Percentiles rank a stretch among this genome's conserved stretches.
phyloP scores from a whole-genome alignment of 1,140 invertebrate genomes.

The Pygmarrhopalites habei region DNA sequence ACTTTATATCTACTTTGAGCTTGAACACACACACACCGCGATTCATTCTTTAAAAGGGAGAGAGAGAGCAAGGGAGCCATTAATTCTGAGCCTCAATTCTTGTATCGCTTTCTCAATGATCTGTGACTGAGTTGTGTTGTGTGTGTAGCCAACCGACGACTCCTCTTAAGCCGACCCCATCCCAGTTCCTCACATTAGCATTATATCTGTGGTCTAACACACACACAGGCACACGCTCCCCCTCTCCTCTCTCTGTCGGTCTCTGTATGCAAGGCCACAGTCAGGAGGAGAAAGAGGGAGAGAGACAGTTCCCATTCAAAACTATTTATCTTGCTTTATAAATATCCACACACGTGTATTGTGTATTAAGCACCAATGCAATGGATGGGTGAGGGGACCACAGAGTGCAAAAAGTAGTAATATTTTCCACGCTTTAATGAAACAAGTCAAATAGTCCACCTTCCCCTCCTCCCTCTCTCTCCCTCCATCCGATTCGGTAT shows the following conservation, averaged over 20 bases:
- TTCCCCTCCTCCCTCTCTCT: too few relatives aligned
- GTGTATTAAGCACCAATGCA: background rate
- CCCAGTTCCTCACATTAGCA: background rate
- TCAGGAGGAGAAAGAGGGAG: background rate
- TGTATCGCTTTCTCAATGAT: conserved; percentile 19
- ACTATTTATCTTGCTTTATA: conserved; percentile 11
- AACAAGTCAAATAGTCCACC: too few relatives aligned
- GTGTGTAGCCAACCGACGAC: conserved; percentile 10
- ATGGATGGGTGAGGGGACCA: background rate
- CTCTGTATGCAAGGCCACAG: background rate
- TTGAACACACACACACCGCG: too few relatives aligned
- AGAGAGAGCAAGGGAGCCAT: conserved; percentile 3
- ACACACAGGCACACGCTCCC: background rate
- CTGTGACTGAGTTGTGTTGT: conserved; percentile 17
- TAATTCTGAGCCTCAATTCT: conserved; percentile 14
- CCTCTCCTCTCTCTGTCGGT: background rate
- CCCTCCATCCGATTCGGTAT: too few relatives aligned
- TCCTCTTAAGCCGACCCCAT: background rate
- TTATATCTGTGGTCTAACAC: conserved; percentile 2
- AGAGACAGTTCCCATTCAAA: background rate
- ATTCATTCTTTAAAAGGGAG: too few relatives aligned
- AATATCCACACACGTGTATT: background rate
- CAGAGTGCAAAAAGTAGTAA: background rate
- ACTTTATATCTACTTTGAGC: too few relatives aligned
- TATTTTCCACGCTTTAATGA: too few relatives aligned